Base-by-base conservation (phyloP, 2,113 vertebrate species). In the Labeo catla region DNA sequence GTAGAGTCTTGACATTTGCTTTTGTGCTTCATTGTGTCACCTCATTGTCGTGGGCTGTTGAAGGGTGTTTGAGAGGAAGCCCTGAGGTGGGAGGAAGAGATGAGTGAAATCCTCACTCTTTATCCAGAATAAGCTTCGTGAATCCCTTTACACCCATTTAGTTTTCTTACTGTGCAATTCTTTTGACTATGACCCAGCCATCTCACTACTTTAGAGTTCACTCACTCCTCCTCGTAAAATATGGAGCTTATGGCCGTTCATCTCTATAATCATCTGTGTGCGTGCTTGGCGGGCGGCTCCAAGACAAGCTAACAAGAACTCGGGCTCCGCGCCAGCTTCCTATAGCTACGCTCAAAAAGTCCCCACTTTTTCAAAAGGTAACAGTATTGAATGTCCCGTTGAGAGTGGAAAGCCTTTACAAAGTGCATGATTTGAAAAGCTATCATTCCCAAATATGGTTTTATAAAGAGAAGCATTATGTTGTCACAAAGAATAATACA, bases 71-170 rank as follows among this genome's bases (percentile, higher is more conserved):
- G 87, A 81, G 68, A 39, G 91, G 91, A 92, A 91, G 90, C 90
- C 90, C 91, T 86, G 74, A 88, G 89, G 91, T 86, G 88, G 86
- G 91, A 90, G 91, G 86, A 89, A 90, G 90, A 90, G 87, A 90
- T 89, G 86, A 88, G 84, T 79, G 52, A 89, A 91, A 93, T 94
- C 90, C 90, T 80, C 79, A 87, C 91, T 92, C 86, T 90, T 94
- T 93, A 94, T 95, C 94, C 94, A 66, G 79, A 91, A 93, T 94
- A 94, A 95, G 93, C 94, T 89, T 81, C 86, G 85, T 65, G 89
- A 92, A 94, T 95, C 94, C 94, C 93, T 91, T 85, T 91, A 92
- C 92, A 94, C 90, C 91, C 91, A 92, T 95, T 95, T 94, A 92
- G 92, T 88, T 91, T 89, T 89, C 93, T 92, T 89, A 83, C 89